Base-by-base conservation (phyloP, 1,140 invertebrate species). In the Armadillidium nasatum region DNA sequence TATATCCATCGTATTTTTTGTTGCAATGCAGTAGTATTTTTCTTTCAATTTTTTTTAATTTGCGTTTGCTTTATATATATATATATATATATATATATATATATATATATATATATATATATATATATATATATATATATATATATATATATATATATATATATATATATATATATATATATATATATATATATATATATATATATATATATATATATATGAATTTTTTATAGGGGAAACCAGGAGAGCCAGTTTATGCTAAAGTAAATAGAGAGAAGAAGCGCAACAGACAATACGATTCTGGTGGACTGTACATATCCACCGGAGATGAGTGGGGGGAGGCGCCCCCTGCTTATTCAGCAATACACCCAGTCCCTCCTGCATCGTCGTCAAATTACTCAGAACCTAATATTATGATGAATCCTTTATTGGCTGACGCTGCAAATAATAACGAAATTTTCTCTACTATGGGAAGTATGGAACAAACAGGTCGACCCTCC, bases 251-350 rank as follows among this genome's bases (percentile, higher is more conserved):
- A 81, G 86, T 92, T 60, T 92, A 92, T 85, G 91, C 91, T 83
- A 90, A 92, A 87, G 91, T 92, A 81, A 92, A 92, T 84, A 88
- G 91, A 85, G 90, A 91, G 84, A 91, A 91, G 86, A 92, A 92
- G 84, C 81, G 81, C 44, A 76, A 78, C 72, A 68, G 75, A 21
- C 77, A 77, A 43, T 75, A 77, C 66, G 80, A 81, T 13, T 71
- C 76, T 72, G 71, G 74, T 69, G 71, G 76, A 76, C 13, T 70
- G 68, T 46, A 72, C 60, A 44, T 73, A 71, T n/a, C 73, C 71
- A 50, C 72, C 68, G 44, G 71, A 13, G 50, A 60, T 19, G 50
- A 60, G 0, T 60, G 50, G 50, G 50, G 50, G 50, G 50, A 60
- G 11, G 50, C 50, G 19, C 50, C 50, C 50, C 50, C 50, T 4